Evolutionary conservation across 2,888 invertebrate genomes (phyloP), one percentile per base, ranked within the genome.

Genomic region (Nyleta sp.): DNA sequence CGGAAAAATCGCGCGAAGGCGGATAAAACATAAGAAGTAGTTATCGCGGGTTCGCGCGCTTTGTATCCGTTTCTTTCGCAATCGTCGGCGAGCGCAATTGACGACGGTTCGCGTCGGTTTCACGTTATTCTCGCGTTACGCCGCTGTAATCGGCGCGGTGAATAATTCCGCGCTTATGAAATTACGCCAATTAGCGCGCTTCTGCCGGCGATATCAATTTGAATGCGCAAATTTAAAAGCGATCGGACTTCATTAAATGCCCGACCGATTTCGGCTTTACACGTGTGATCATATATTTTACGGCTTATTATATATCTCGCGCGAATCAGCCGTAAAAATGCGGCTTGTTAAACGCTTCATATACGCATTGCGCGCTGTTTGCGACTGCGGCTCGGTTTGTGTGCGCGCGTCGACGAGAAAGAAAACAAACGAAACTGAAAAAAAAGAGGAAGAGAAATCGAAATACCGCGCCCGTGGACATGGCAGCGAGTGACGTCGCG

Each of bases 221-320:
- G 1, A n/a, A 38, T n/a, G n/a, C n/a, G 15, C n/a, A 22, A 13
- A 13, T 42, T 42, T 42, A 57, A 57, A 57, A 17, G 40, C 18
- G 40, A 55, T 55, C 22, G 8, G 3, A 2, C 18, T 31, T 52
- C 15, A 31, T 53, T 35, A 53, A n/a, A 35, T 6, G 38, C 18
- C 22, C 5, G 18, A 38, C 24, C 31, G n/a, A 50, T 50, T 33
- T 28, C 38, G 35, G n/a, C 22, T 20, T 38, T 62, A 50, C 20
- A 42, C 52, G 11, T 8, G 15, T 2, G 35, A 62, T 62, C 35
- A n/a, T n/a, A 62, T 62, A 62, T 48, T 64, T 52, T 64, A 52
- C 24, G 50, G 42, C 8, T 40, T n/a, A n/a, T n/a, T n/a, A n/a
- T n/a, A n/a, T 55, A 67, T 67, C 46, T 50, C 31, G 31, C 11